phyloP scores from a whole-genome alignment of 2,113 vertebrate genomes.

The Mustelus asterias region DNA sequence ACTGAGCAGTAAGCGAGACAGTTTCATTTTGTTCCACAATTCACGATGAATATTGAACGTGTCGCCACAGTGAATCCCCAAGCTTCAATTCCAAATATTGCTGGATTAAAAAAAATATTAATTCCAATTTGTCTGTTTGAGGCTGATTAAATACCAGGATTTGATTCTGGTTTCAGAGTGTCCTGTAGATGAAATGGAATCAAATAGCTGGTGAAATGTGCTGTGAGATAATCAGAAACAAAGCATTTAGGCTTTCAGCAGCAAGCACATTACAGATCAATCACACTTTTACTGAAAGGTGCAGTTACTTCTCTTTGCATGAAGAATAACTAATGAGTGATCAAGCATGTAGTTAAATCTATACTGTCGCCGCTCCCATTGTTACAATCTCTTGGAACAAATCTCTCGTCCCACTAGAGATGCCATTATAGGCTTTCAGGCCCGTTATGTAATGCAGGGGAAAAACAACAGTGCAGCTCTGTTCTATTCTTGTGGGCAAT shows the following conservation, averaged over 20 bases:
- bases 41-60: neutral
- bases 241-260: neutral
- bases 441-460: neutral
- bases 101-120: neutral
- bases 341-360: neutral
- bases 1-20: neutral
- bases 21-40: neutral
- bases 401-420: neutral
- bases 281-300: neutral
- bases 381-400: neutral
- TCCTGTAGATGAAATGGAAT: neutral
- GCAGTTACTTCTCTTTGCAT: neutral
- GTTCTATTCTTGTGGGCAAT: neutral
- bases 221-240: neutral
- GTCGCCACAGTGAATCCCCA: neutral
- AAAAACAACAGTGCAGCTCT: neutral
- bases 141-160: neutral
- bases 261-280: neutral
- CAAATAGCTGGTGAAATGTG: neutral
- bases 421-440: neutral
- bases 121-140: neutral
- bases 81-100: neutral
- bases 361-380: neutral
- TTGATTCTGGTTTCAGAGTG: neutral
- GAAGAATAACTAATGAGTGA: neutral